Conservation (phyloP, 2,113 vertebrate species). For the Gallinago paraguaiae region DNA sequence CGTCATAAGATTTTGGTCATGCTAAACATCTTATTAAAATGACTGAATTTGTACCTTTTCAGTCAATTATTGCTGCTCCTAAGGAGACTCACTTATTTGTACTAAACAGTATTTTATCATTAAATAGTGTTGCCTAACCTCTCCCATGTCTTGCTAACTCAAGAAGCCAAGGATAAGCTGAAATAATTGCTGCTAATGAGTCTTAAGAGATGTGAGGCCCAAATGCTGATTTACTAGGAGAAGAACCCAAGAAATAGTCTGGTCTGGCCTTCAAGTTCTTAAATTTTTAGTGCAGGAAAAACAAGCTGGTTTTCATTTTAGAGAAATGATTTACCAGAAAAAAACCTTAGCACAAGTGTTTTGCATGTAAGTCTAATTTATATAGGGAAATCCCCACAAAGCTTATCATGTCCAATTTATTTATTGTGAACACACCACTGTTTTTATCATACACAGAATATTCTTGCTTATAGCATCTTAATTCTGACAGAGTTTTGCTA, state of each 20-base stretch:
- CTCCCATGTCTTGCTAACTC: neutral
- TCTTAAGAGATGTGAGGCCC: neutral
- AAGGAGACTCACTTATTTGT: neutral
- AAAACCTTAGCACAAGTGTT: neutral
- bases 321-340: neutral
- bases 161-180: neutral
- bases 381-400: neutral
- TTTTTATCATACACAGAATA: neutral
- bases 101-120: neutral
- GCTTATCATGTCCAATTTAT: neutral
- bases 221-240: neutral
- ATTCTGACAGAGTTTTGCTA: neutral
- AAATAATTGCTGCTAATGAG: neutral
- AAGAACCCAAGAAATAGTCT: neutral
- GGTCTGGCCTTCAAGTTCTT: neutral
- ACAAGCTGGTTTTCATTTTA: neutral
- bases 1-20: neutral
- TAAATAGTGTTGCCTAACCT: neutral
- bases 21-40: neutral
- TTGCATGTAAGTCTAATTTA: neutral
- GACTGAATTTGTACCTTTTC: neutral
- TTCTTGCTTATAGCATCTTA: neutral
- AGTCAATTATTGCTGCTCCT: neutral
- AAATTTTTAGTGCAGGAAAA: neutral
- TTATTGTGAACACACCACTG: neutral